Evolutionary conservation across 2,888 invertebrate genomes (phyloP), one percentile per base, ranked within the genome.

Genomic region (Tuberolachnus salignus): DNA sequence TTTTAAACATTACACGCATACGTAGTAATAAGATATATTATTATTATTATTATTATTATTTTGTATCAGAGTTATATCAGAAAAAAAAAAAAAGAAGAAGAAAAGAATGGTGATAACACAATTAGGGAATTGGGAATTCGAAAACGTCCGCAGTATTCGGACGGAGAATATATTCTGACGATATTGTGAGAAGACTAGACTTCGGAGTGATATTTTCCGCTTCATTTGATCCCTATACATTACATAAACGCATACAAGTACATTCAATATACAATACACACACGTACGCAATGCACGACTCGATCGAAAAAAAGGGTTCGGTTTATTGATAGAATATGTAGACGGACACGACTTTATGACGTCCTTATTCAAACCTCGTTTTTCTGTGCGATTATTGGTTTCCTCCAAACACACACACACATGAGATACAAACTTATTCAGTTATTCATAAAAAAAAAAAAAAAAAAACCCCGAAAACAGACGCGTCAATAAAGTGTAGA

Each of bases 271-370:
- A 44, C 21, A 53, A 53, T n/a, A 69, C 34, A 14, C 16, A 53
- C 9, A 53, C 4, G 21, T 6, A 67, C 21, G 26, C 14, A 16
- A n/a, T 55, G 23, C n/a, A 57, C 26, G 42, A 57, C 42, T 16
- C 21, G 14, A 23, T 34, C 63, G 26, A 26, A 42, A 73, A 42
- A 73, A 73, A 26, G 73, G 73, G 42, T 46, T 49, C 51, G 11
- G 53, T 74, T 74, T 74, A 64, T 74, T 53, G 74, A 74, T 64
- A 64, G 64, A 64, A 74, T 64, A 74, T 44, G 34, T 49, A 9
- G 34, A 73, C 19, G 34, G 63, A 73, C 71, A 71, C 57, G 71
- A 59, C 23, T 71, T 71, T 71, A 71, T 26, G 57, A 71, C 34
- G 61, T 63, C 34, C 51, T 51, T 34, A 10, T 16, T 19, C 53